Conservation (phyloP, 2,888 invertebrate species). For the Mythimna albipuncta region DNA sequence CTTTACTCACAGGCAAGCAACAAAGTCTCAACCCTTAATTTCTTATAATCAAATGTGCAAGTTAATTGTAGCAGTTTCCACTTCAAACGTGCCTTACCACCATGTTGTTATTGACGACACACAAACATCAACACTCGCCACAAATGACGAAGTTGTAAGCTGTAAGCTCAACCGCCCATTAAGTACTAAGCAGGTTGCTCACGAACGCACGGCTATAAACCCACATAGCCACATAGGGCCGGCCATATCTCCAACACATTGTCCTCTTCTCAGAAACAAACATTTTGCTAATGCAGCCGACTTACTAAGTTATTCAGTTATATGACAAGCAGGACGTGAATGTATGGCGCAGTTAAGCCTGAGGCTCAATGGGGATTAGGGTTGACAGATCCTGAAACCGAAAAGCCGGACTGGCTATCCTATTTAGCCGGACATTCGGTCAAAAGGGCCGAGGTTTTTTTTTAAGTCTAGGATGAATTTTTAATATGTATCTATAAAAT, state of each 20-base stretch:
- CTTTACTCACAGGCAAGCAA: no score
- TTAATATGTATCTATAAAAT: no score
- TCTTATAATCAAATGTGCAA: no score
- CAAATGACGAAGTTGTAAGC: conserved; percentile 22
- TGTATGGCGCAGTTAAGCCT: conserved; percentile 28
- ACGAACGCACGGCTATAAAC: conserved; percentile 39
- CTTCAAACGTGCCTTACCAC: conserved; percentile 4
- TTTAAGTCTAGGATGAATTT: no score
- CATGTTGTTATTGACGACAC: not conserved
- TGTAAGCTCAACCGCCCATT: conserved; percentile 10
- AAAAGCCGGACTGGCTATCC: no score
- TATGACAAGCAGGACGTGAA: conserved; percentile 54
- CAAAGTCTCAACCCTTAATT: no score
- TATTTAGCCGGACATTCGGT: no score
- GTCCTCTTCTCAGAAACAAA: conserved; percentile 58
- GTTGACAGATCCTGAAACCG: no score
- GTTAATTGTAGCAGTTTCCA: not conserved
- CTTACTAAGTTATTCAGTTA: conserved; percentile 52
- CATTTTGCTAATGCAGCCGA: conserved; percentile 55
- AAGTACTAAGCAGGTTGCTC: conserved; percentile 22
- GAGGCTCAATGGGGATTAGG: conserved; percentile 7
- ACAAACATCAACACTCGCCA: conserved; percentile 3
- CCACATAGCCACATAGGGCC: conserved; percentile 47
- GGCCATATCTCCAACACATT: conserved; percentile 55
- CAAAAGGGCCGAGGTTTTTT: no score